Base-by-base conservation (phyloP, 1,140 invertebrate genomes). In the Polypedilum vanderplanki region DNA sequence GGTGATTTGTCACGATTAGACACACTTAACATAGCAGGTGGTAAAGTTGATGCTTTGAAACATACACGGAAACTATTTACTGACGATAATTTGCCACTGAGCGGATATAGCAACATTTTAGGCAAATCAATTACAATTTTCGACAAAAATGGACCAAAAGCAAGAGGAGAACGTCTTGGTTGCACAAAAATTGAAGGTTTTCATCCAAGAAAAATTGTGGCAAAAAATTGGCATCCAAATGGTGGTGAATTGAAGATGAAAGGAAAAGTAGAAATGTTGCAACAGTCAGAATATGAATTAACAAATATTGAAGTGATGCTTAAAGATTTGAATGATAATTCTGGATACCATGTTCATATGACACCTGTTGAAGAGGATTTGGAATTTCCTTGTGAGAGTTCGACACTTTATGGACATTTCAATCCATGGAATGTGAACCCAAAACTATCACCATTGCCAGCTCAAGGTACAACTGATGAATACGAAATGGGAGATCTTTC, bases 401-500 rank as follows among this genome's bases (percentile, higher is more conserved):
- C 90, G 1, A 88, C 92, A 0, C 84, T 98, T 0, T 92, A 94
- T 76, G 91, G 88, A 9, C 88, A 90, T 64, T 97, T 90, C 86
- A 94, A 97, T 84, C 95, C 95, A 0, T 88, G 90, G 75, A 85
- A 88, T 40, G 85, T 94, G 0, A 88, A 89, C 79, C 84, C 86
- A 1, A 84, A 83, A 1, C 81, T 85, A 1, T 86, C 86, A 24
- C 91, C 91, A 0, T 83, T 84, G 1, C 82, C 90, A 1, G 84
- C 83, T 8, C 85, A 86, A 78, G 89, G 93, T 57, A 93, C 90
- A 0, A 87, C 87, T 15, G 94, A 97, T 85, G 90, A 94, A 79
- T 96, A 95, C 80, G 90, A 93, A 84, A 87, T 96, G 78, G 96
- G 96, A 0, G 93, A 97, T 82, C 82, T 98, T 0, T 95, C 93